phyloP scores from a whole-genome alignment of 37 sponge, comb jelly and placozoan species.

The Eunapius fragilis region DNA sequence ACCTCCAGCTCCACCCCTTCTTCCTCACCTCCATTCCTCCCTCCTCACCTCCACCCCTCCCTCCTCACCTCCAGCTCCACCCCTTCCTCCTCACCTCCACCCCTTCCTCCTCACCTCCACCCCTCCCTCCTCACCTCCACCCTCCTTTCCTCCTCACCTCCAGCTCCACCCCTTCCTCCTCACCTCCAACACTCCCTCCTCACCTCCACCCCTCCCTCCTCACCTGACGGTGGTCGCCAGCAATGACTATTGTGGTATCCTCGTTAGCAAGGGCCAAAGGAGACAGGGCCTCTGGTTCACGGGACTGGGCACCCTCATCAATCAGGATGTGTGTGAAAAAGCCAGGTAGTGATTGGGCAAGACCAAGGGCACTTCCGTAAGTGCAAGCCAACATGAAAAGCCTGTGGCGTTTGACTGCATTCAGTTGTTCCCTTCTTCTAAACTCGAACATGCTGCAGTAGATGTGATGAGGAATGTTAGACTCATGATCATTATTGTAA shows the following conservation, averaged over 20 bases:
- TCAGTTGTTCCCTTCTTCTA: not conserved
- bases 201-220: not conserved
- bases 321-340: constrained; percentile 75
- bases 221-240: constrained; percentile 71
- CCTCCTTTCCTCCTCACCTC: not conserved
- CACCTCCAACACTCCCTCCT: not conserved
- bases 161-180: not conserved
- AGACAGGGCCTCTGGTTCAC: constrained; percentile 62
- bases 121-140: no score
- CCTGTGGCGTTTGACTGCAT: not conserved
- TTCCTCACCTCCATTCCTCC: no score
- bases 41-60: not conserved
- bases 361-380: not conserved
- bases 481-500: not conserved
- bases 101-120: not conserved
- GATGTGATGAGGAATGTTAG: not conserved
- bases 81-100: no score
- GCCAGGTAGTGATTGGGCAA: not conserved
- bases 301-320: constrained; percentile 67
- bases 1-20: not conserved
- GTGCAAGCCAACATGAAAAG: not conserved
- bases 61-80: no score
- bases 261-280: constrained; percentile 41
- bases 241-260: constrained; percentile 57
- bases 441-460: not conserved